A percentile compares a stretch with the other conserved stretches of the same genome.
Evolutionary conservation across 2,888 invertebrate genomes (phyloP).

Genomic region (Epinotia nisella): DNA sequence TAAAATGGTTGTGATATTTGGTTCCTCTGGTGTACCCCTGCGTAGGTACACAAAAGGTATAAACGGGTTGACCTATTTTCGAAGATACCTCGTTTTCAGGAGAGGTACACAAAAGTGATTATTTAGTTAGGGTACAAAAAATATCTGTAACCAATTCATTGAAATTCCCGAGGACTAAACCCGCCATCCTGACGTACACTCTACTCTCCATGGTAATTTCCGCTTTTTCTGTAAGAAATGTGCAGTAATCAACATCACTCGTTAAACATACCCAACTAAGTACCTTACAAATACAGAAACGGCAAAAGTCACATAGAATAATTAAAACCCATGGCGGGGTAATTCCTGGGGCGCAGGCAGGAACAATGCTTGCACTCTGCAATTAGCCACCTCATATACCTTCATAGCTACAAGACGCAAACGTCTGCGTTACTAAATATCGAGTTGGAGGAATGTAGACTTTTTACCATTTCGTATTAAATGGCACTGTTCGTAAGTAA

Average conservation of each 20-base stretch:
- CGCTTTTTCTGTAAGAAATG: conserved; percentile 1
- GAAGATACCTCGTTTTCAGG: too few relatives aligned
- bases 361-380: conserved; percentile 34
- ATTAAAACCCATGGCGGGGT: conserved; percentile 31
- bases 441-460: not conserved
- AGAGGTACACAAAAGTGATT: too few relatives aligned
- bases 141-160: too few relatives aligned
- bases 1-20: too few relatives aligned
- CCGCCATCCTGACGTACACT: too few relatives aligned
- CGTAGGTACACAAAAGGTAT: too few relatives aligned
- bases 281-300: conserved; percentile 26
- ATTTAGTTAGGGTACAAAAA: too few relatives aligned
- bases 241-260: conserved; percentile 18
- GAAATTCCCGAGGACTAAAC: too few relatives aligned
- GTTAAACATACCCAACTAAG: conserved; percentile 14
- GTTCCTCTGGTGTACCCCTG: too few relatives aligned
- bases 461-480: not conserved
- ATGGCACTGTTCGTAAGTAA: not conserved
- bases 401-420: conserved; percentile 23
- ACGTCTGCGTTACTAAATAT: conserved; percentile 21
- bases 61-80: too few relatives aligned
- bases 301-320: conserved; percentile 31
- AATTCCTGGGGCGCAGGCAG: conserved; percentile 18
- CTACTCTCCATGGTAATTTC: not conserved
- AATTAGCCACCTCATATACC: conserved; percentile 23